Evolutionary conservation across 2,888 invertebrate genomes (phyloP), one percentile per base, ranked within the genome.

Genomic region (Xylocampa areola): DNA sequence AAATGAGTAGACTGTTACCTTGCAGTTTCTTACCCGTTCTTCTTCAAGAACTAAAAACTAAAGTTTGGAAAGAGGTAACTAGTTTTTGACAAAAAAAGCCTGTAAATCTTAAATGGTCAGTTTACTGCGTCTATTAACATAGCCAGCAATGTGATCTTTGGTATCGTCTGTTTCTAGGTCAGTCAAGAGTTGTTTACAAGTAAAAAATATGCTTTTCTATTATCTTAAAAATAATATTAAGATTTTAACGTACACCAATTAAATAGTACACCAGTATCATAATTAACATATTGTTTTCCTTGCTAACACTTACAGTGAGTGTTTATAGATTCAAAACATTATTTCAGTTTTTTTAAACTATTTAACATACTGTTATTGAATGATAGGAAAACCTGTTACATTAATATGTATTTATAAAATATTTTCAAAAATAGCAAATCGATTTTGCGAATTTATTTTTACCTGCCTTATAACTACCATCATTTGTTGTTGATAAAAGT

Each of bases 361-460:
- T 47, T 51, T 47, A 32, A n/a, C 16, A 30, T 50, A 50, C 62
- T 47, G 68, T 68, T 62, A 50, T 27, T 49, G 7, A 57, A 68
- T 55, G 50, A 39, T 68, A 50, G 16, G 32, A 43, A 35, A 68
- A 57, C 66, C 5, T 30, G 61, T 60, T 58, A 43, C n/a, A n/a
- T n/a, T n/a, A n/a, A n/a, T n/a, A n/a, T n/a, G n/a, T n/a, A n/a
- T n/a, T n/a, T n/a, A n/a, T n/a, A n/a, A n/a, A n/a, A n/a, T n/a
- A n/a, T 30, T 21, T 49, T 52, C 14, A 14, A 52, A 47, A 64
- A 30, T 41, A 66, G 29, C 45, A 50, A 17, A 29, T 47, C 29
- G 8, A 41, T 50, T 10, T 21, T 13, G 8, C 8, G 30, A 25
- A 58, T 63, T 6, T 17, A 36, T 33, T 19, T 27, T 21, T 17